A percentile compares a stretch with the other conserved stretches of the same genome.
These are phyloP conservation scores for Falco berigora DNA, from an alignment of 2,797 vertebrate genomes.

Conservation along the genomic window DNA sequence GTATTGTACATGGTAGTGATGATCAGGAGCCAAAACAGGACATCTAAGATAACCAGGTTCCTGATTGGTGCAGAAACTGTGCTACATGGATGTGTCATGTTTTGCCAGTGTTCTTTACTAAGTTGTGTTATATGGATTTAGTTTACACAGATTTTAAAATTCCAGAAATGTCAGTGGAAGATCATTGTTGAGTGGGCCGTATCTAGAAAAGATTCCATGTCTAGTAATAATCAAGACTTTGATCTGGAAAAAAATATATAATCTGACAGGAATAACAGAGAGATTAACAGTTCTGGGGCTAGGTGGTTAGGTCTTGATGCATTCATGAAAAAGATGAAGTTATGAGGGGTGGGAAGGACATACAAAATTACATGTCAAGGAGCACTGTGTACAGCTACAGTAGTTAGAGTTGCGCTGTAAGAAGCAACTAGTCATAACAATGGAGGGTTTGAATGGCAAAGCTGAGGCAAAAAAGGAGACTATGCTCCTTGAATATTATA, in stretches of 20 bases:
- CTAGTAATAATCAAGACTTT: neutral
- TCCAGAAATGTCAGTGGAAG: neutral
- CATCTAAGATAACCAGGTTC: neutral
- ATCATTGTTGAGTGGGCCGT: neutral
- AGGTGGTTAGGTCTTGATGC: neutral
- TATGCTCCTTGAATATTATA: neutral
- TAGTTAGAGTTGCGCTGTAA: neutral
- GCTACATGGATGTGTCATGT: neutral
- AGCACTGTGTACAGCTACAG: neutral
- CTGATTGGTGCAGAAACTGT: neutral
- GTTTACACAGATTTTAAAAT: neutral
- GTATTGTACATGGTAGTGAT: neutral
- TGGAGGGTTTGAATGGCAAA: neutral
- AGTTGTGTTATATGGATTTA: neutral
- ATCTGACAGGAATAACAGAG: neutral
- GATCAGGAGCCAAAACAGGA: neutral
- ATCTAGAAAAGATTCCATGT: neutral
- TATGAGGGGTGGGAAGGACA: fast-evolving
- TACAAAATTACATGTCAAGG: neutral
- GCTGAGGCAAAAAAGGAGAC: neutral
- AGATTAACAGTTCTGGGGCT: neutral
- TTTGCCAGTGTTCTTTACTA: neutral
- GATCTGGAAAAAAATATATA: neutral
- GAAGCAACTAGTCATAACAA: neutral
- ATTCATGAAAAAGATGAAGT: neutral